These are phyloP conservation scores for Catharus ustulatus DNA, from an alignment of 2,797 vertebrate genomes.

Conservation along the genomic window DNA sequence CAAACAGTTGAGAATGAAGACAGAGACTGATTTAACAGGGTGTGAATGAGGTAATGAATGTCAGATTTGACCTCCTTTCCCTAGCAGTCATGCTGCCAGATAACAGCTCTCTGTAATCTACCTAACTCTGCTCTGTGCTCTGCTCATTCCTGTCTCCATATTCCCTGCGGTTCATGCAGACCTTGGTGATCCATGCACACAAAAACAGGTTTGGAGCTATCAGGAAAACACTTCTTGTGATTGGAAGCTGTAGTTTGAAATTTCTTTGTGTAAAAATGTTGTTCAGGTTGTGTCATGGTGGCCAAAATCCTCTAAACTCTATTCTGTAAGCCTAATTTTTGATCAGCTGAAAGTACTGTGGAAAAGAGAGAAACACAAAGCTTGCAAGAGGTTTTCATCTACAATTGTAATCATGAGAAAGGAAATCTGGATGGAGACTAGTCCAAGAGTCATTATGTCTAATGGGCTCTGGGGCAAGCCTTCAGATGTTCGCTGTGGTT, in stretches of 20 bases:
- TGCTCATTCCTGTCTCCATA: background rate
- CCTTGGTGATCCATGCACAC: background rate
- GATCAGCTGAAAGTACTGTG: background rate
- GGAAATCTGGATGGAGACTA: background rate
- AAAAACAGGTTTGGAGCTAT: background rate
- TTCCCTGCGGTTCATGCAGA: rapidly evolving
- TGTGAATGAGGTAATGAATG: background rate
- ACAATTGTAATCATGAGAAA: background rate
- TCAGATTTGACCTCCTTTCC: background rate
- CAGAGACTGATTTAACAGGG: background rate
- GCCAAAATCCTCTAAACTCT: background rate
- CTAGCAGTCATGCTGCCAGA: background rate
- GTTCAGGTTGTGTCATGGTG: background rate
- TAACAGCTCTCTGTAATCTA: background rate
- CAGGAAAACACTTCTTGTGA: background rate
- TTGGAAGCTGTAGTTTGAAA: background rate
- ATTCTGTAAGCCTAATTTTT: background rate
- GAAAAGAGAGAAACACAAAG: background rate
- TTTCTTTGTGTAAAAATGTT: background rate
- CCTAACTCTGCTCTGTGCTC: too few relatives aligned
- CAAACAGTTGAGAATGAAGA: background rate
- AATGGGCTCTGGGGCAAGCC: background rate
- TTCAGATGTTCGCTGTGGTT: background rate
- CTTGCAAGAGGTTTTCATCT: background rate
- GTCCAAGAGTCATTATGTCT: background rate